These are phyloP conservation scores for Prosopocoilus inquinatus DNA, from an alignment of 2,888 invertebrate genomes.

Conservation along the genomic window DNA sequence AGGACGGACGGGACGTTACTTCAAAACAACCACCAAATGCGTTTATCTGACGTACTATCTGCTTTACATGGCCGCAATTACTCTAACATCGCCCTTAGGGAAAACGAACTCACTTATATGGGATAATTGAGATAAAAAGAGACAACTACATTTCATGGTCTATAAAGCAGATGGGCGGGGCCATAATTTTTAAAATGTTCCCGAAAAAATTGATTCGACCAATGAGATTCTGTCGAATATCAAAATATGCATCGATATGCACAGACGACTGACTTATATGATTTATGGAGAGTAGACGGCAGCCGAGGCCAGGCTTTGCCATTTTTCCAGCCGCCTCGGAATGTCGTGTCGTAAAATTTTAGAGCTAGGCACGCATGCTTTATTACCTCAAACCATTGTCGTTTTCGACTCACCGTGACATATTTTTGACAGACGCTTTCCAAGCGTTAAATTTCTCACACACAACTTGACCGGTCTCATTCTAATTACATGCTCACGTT, in stretches of 20 bases:
- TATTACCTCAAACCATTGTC: constrained; percentile 26
- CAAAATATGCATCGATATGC: constrained; percentile 45
- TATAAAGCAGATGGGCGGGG: constrained; percentile 39
- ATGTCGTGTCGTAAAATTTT: constrained; percentile 30
- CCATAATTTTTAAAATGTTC: constrained; percentile 38
- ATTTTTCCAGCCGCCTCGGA: constrained; percentile 28
- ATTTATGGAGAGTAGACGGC: constrained; percentile 31
- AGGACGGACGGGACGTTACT: constrained; percentile 28
- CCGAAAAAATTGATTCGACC: constrained; percentile 39
- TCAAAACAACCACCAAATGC: constrained; percentile 40
- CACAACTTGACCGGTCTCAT: too few relatives aligned
- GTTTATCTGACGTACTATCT: constrained; percentile 45
- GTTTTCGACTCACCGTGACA: constrained; percentile 28
- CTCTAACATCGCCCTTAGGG: constrained; percentile 43
- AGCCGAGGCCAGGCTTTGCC: constrained; percentile 22
- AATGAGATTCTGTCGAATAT: constrained; percentile 43
- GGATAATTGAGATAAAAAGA: constrained; percentile 10
- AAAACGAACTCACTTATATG: constrained; percentile 3
- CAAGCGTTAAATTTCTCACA: too few relatives aligned
- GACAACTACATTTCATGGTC: constrained; percentile 31
- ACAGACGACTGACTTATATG: constrained; percentile 30
- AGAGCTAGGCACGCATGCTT: constrained; percentile 26
- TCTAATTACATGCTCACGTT: too few relatives aligned
- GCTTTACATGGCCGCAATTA: constrained; percentile 45
- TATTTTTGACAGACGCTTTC: constrained; percentile 22